These are phyloP conservation scores for Pao palembangensis DNA, from an alignment of 2,113 vertebrate species.

Conservation along the genomic window DNA sequence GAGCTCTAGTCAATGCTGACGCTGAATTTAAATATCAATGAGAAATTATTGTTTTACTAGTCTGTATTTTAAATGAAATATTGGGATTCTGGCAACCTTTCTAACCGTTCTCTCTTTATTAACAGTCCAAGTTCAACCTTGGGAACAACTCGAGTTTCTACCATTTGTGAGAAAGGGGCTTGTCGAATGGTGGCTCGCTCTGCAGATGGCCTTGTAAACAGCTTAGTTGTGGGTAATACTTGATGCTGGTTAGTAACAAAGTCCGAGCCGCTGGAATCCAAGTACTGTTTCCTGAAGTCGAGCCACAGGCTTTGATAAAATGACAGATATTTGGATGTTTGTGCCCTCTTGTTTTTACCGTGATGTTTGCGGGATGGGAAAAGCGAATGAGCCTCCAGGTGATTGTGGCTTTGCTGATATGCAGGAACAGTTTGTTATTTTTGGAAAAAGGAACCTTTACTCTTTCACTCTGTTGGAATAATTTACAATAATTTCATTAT, in stretches of 20 bases:
- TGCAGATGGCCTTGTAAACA: too few relatives aligned
- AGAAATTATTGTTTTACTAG: too few relatives aligned
- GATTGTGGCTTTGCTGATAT: constrained; percentile 2
- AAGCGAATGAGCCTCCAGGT: constrained; percentile 1
- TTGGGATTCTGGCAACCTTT: too few relatives aligned
- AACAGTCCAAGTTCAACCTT: too few relatives aligned
- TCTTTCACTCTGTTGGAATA: constrained; percentile 3
- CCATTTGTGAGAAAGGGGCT: background rate
- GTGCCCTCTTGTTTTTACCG: constrained; percentile 8
- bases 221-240: constrained; percentile 1
- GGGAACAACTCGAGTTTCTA: too few relatives aligned
- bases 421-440: constrained; percentile 10
- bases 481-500: constrained; percentile 27
- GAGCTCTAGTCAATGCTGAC: background rate
- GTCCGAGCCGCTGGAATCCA: constrained; percentile 3
- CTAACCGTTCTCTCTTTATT: too few relatives aligned
- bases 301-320: constrained; percentile 16
- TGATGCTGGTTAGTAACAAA: constrained; percentile 3
- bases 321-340: constrained; percentile 2
- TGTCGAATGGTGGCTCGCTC: background rate
- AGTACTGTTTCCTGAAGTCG: constrained; percentile 1
- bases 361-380: constrained; percentile 17
- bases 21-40: background rate
- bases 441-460: constrained; percentile 33
- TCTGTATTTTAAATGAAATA: too few relatives aligned